Base-by-base conservation (phyloP, 35 echinoderm and acorn worm species). In the Ptychodera flava region DNA sequence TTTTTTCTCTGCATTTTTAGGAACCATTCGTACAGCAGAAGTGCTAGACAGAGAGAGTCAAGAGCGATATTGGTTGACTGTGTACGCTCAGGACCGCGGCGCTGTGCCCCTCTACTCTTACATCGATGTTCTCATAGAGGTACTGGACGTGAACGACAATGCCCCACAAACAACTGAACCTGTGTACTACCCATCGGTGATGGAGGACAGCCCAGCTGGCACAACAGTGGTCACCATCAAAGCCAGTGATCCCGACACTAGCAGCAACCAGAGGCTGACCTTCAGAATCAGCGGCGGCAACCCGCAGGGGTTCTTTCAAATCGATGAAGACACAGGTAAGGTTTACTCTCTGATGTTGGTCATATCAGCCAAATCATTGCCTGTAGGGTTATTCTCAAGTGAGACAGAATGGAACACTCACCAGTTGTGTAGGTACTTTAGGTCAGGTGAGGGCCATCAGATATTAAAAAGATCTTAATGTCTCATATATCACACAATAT, bases 91-190 rank as follows among this genome's bases (percentile, higher is more conserved):
- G 64, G 95, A 97, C 36, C 90, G 93, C 15, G 95, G 91, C 15
- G 92, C 92, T 15, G 88, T 97, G 0, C 95, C 95, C 0, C 90
- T 91, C 0, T 92, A 97, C 85, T 89, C 95, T 30, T 88, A 91
- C 29, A 78, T 97, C 29, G 86, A 97, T 45, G 95, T 93, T 31
- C 93, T 85, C 84, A 90, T 97, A 35, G 80, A 93, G 35, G 87
- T 97, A 16, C 30, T 78, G 2, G 95, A 97, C 81, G 88, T 97
- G 76, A 97, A 97, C 77, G 95, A 97, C 90, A 97, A 97, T 76
- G 87, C 87, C 15, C 95, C 95, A 0, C 84, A 89, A 16, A 89
- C 95, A 1, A 91, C 89, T 6, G 53, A 79, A 30, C 92, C 95
- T 0, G 92, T 94, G 77, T 97, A 94, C 81, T 77, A 35, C 37